Conservation (phyloP, 2,888 invertebrate species). For the Ichneumoninae sp. region DNA sequence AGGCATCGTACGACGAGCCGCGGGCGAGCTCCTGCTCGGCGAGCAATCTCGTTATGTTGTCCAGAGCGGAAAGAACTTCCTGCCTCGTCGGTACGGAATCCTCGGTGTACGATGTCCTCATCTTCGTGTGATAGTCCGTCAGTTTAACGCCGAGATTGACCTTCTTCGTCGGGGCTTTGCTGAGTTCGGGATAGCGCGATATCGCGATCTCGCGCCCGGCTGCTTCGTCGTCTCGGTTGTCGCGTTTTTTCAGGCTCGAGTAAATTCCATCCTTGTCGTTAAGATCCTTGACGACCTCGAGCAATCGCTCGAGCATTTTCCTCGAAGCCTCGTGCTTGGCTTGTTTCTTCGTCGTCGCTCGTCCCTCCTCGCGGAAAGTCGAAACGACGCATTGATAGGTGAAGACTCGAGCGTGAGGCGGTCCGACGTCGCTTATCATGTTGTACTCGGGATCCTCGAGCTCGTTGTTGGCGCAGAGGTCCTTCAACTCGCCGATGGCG, state of each 20-base stretch:
- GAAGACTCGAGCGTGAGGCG: slow-evolving; percentile 88
- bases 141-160: slow-evolving; percentile 78
- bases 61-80: slow-evolving; percentile 57
- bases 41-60: no score
- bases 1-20: neutral
- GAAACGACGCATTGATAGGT: slow-evolving; percentile 86
- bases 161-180: slow-evolving; percentile 69
- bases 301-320: slow-evolving; percentile 80
- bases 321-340: slow-evolving; percentile 88
- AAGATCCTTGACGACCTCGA: slow-evolving; percentile 70
- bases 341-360: slow-evolving; percentile 87
- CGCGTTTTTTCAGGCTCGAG: slow-evolving; percentile 23
- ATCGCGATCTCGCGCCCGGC: slow-evolving; percentile 37
- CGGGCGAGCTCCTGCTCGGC: neutral
- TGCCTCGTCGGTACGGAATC: slow-evolving; percentile 62
- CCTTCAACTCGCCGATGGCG: slow-evolving; percentile 80
- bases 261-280: slow-evolving; percentile 30
- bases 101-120: slow-evolving; percentile 68
- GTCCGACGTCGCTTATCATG: slow-evolving; percentile 88
- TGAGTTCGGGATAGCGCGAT: slow-evolving; percentile 54
- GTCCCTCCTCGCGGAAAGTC: slow-evolving; percentile 85
- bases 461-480: slow-evolving; percentile 82
- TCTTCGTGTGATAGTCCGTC: slow-evolving; percentile 74
- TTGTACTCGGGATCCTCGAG: slow-evolving; percentile 86
- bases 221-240: neutral